Evolutionary conservation across 1,140 invertebrate species (phyloP).

Genomic region (Caenorhabditis remanei): DNA sequence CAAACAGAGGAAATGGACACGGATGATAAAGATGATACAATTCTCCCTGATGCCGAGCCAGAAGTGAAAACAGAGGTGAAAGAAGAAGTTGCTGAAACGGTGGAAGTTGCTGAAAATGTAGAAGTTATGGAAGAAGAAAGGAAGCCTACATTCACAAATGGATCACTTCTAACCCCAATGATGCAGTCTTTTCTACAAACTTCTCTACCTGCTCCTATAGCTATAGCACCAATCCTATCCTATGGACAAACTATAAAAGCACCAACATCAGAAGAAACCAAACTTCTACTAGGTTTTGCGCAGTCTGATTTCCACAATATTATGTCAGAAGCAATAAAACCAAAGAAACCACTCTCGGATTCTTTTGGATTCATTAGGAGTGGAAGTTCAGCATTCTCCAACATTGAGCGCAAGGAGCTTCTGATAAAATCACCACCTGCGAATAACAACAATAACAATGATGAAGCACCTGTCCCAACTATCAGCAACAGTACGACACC

Average conservation of each 20-base stretch:
- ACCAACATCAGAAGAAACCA: not conserved
- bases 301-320: not conserved
- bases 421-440: not conserved
- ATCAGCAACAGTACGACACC: not conserved
- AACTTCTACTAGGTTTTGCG: not conserved
- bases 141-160: not conserved
- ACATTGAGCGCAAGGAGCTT: slow-evolving; percentile 30
- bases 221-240: not conserved
- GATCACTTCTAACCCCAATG: not conserved
- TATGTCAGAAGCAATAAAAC: not conserved
- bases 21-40: slow-evolving; percentile 36
- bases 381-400: slow-evolving; percentile 26
- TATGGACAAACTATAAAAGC: not conserved
- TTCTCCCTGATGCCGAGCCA: not conserved
- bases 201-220: not conserved
- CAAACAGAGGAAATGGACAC: slow-evolving; percentile 19
- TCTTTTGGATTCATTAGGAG: slow-evolving; percentile 3
- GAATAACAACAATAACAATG: slow-evolving; percentile 47
- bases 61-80: not conserved
- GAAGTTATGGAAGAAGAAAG: not conserved
- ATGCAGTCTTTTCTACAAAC: not conserved
- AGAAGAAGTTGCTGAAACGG: not conserved
- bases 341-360: not conserved
- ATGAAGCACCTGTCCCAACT: slow-evolving; percentile 5
- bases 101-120: not conserved